Evolutionary conservation across 1,140 invertebrate genomes (phyloP), one percentile per base, ranked within the genome.

Genomic region (Phocides pigmalion): DNA sequence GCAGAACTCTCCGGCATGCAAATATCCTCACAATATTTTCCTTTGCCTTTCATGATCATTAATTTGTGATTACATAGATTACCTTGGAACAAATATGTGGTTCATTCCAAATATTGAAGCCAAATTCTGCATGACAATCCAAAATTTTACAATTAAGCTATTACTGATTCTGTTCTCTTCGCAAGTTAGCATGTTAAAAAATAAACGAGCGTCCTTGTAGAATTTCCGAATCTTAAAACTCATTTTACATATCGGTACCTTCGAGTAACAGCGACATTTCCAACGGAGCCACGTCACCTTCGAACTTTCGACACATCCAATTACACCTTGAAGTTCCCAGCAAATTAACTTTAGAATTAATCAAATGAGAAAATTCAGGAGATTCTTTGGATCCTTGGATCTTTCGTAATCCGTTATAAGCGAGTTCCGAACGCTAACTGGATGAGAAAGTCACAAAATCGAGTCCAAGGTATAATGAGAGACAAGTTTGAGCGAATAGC

Each of bases 391-490:
- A 61, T 54, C 17, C 12, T 41, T 12, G 4, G 35, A 32, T 47
- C 19, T 47, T 47, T 25, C 11, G 46, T 61, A 49, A 61, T 61
- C 58, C 44, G 28, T 49, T 56, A 64, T 56, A 46, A 64, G 62
- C 16, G 28, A 47, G 51, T 61, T 61, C n/a, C 2, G 58, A 49
- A 61, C 58, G 35, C 25, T 61, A 61, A 61, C 58, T 49, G 58
- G 58, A 61, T 61, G 28, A 49, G 49, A 71, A 50, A 71, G 42
- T 54, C 32, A 61, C 58, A 14, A 63, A 72, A 69, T 66, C 53
- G 54, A 59, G 64, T 66, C 70, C 47, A 56, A 58, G 53, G 59
- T 68, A 74, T 70, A 70, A 73, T 69, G 61, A 70, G 44, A 54
- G 64, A 39, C 54, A 73, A 73, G 61, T 70, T 70, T 49, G 56